These are phyloP conservation scores for Diarsia rubi DNA, from an alignment of 2,888 invertebrate genomes.

Conservation along the genomic window DNA sequence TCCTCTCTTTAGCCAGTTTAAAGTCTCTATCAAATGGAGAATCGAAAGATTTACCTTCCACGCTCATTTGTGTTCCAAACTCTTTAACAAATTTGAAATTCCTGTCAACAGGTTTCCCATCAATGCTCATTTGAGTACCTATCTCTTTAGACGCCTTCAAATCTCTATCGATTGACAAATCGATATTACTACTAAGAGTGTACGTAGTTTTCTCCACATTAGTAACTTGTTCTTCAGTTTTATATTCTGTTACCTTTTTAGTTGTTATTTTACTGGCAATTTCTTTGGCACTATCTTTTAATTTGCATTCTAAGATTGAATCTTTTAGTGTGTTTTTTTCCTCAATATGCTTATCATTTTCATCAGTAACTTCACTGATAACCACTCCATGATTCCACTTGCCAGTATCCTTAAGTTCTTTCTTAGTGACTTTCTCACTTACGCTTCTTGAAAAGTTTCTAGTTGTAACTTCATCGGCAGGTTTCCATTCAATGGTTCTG, in stretches of 20 bases:
- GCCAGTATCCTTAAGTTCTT: conserved; percentile 24
- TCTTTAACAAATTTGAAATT: conserved; percentile 39
- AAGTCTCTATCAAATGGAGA: conserved; percentile 39
- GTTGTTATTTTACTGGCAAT: conserved; percentile 26
- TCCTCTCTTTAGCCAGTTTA: conserved; percentile 19
- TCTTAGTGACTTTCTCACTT: conserved; percentile 56
- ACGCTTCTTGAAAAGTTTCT: conserved; percentile 37
- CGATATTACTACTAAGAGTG: conserved; percentile 40
- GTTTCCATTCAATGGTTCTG: conserved; percentile 53
- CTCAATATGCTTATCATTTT: not conserved
- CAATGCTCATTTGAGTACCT: conserved; percentile 42
- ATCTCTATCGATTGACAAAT: conserved; percentile 32
- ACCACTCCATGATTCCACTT: conserved; percentile 14
- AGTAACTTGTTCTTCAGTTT: conserved; percentile 39
- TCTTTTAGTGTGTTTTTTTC: conserved; percentile 19
- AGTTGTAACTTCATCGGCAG: conserved; percentile 40
- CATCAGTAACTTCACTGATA: conserved; percentile 11
- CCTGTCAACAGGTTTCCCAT: conserved; percentile 8
- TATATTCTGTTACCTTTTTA: conserved; percentile 39
- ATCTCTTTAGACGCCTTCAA: conserved; percentile 18
- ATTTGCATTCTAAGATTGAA: conserved; percentile 23
- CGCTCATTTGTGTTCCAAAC: conserved; percentile 45
- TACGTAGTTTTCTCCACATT: conserved; percentile 44
- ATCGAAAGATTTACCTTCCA: conserved; percentile 15
- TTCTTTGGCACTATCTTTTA: conserved; percentile 40